Conservation (phyloP, 2,797 vertebrate species). For the Gymnoscopelus microlampas region DNA sequence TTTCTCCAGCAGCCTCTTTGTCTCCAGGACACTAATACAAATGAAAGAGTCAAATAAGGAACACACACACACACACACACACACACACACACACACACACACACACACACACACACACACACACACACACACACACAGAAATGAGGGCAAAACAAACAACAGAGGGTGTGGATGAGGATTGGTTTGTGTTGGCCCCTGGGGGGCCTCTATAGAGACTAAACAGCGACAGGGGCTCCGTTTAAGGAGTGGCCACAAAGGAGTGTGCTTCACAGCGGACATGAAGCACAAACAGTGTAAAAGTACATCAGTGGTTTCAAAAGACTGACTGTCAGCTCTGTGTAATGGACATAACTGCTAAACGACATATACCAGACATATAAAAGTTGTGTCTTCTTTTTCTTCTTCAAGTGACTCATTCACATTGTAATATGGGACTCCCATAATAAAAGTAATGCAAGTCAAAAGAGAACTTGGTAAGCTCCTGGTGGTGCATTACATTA, state of each 20-base stretch:
- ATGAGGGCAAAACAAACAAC: conserved; percentile 80
- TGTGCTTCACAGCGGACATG: conserved; percentile 50
- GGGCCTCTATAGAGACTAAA: conserved; percentile 67
- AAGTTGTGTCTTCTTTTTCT: too few species aligned
- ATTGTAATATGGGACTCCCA: not conserved
- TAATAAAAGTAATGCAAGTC: too few species aligned
- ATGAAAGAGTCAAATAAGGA: conserved; percentile 49
- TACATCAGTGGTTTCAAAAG: conserved; percentile 22
- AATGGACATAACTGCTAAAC: not conserved
- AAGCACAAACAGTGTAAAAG: conserved; percentile 62
- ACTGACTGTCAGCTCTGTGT: conserved; percentile 16
- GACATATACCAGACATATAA: too few species aligned
- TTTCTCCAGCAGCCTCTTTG: conserved; percentile 66
- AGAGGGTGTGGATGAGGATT: conserved; percentile 62
- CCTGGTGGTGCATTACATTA: too few species aligned
- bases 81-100: conserved; percentile 30
- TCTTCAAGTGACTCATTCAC: not conserved
- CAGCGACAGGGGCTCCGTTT: conserved; percentile 52
- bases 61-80: conserved; percentile 27
- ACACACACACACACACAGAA: conserved; percentile 46
- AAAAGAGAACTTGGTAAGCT: too few species aligned
- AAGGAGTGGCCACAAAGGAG: conserved; percentile 73
- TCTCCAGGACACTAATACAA: conserved; percentile 53
- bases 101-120: conserved; percentile 22
- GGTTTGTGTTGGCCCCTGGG: conserved; percentile 67